These are phyloP conservation scores for Taxidea taxus DNA, from an alignment of 2,113 vertebrate species.

Conservation along the genomic window DNA sequence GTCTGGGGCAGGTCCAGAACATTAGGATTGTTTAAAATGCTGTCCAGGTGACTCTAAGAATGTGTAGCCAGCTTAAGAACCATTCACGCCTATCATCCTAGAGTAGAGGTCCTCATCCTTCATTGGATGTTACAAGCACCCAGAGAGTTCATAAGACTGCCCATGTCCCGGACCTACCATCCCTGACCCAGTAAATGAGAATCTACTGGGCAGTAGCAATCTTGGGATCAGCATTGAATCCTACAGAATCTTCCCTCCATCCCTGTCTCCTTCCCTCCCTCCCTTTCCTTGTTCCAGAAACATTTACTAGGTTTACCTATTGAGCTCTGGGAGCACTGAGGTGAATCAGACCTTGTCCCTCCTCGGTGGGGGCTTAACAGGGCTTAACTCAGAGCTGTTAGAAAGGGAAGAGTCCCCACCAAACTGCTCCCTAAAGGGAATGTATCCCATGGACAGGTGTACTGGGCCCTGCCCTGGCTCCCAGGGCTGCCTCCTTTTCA, in stretches of 20 bases:
- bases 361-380: not conserved
- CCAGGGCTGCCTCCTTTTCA: not conserved
- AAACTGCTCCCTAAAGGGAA: not conserved
- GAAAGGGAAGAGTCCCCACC: not conserved
- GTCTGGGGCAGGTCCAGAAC: not conserved
- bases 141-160: too few species aligned
- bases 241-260: too few species aligned
- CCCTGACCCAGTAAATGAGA: not conserved
- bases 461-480: not conserved
- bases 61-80: not conserved
- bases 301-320: not conserved
- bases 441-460: not conserved
- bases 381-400: not conserved
- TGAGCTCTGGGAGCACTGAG: not conserved
- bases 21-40: not conserved
- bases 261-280: too few species aligned
- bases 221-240: not conserved
- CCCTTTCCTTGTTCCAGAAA: not conserved
- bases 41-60: not conserved
- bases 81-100: not conserved
- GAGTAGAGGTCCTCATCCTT: fast-evolving
- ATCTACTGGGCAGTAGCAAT: fast-evolving
- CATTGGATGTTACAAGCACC: not conserved
- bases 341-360: not conserved
- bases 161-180: too few species aligned